phyloP scores from a whole-genome alignment of 2,888 invertebrate genomes.

The Volucella inflata region DNA sequence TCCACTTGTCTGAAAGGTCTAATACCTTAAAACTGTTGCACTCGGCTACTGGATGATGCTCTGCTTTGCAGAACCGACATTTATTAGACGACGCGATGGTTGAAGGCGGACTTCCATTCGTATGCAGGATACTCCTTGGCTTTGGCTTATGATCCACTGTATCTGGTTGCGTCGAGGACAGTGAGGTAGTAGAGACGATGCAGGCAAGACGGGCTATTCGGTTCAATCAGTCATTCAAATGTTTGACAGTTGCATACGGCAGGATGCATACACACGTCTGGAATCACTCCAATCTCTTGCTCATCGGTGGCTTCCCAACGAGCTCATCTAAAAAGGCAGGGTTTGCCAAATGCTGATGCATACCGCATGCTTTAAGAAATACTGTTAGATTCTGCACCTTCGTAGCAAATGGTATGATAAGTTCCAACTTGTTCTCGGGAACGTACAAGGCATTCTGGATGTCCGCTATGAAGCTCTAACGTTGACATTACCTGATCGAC shows the following conservation, averaged over 20 bases:
- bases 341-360: conserved; percentile 44
- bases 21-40: not conserved
- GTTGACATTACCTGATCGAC: conserved; percentile 36
- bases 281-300: conserved; percentile 38
- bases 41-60: not conserved
- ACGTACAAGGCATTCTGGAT: conserved; percentile 25
- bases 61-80: not conserved
- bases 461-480: conserved; percentile 12
- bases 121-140: not conserved
- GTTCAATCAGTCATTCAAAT: conserved; percentile 25
- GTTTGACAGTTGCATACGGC: conserved; percentile 22
- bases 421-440: conserved; percentile 36
- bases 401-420: conserved; percentile 15
- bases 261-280: conserved; percentile 2
- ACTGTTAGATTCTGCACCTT: conserved; percentile 9
- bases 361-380: conserved; percentile 23
- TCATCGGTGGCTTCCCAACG: conserved; percentile 38
- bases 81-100: not conserved
- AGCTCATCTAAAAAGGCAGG: conserved; percentile 31
- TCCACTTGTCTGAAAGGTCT: conserved; percentile 4
- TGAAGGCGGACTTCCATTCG: not conserved
- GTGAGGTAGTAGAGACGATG: not conserved
- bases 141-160: conserved; percentile 1
- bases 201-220: not conserved
- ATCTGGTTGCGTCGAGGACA: not conserved